phyloP scores from a whole-genome alignment of 1,140 invertebrate genomes.

The Trichonephila inaurata region DNA sequence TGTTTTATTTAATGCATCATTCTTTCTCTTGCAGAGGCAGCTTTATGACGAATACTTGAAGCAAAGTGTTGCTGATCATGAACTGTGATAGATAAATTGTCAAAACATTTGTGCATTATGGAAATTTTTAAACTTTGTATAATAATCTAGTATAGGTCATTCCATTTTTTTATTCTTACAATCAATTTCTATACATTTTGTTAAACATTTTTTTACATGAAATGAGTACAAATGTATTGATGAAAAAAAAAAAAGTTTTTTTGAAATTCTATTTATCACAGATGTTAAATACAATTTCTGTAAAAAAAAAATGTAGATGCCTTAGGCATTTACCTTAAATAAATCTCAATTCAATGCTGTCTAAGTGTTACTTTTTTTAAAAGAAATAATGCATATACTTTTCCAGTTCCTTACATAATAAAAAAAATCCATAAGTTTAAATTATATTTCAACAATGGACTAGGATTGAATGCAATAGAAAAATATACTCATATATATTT shows the following conservation, averaged over 20 bases:
- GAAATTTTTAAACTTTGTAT: background rate
- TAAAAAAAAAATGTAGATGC: background rate
- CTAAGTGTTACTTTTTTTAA: too few species aligned
- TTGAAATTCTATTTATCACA: background rate
- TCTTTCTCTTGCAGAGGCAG: constrained; percentile 80
- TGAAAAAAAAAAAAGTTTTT: background rate
- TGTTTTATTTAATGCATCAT: too few species aligned
- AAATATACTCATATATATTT: too few species aligned
- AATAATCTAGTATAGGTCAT: constrained; percentile 6
- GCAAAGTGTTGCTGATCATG: constrained; percentile 83
- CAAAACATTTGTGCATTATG: background rate
- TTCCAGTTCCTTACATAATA: too few species aligned
- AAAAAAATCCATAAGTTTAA: too few species aligned
- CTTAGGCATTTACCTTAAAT: too few species aligned
- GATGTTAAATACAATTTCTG: background rate
- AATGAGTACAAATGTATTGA: constrained; percentile 5
- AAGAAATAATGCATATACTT: too few species aligned
- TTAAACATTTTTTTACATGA: constrained; percentile 26
- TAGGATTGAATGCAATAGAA: too few species aligned
- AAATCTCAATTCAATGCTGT: too few species aligned
- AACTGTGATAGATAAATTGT: constrained; percentile 78
- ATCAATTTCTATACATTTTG: constrained; percentile 33
- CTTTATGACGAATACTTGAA: constrained; percentile 83
- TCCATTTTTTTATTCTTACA: constrained; percentile 32
- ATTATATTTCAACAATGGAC: too few species aligned